Evolutionary conservation across 2,888 invertebrate genomes (phyloP).

Genomic region (Alviniconcha strummeri): DNA sequence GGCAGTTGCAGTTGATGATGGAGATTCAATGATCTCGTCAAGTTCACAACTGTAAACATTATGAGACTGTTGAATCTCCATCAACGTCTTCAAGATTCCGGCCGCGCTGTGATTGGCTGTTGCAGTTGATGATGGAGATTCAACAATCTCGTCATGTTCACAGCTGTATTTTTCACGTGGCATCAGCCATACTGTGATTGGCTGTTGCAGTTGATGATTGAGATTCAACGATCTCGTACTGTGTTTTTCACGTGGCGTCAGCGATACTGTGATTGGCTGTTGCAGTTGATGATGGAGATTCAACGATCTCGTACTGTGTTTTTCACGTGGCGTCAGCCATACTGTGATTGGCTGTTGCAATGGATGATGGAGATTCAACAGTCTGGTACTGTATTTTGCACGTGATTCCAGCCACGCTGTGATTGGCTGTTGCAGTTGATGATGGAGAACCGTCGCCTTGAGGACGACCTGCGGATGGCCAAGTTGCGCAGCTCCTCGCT

Average conservation of each 20-base stretch:
- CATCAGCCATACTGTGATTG: no score
- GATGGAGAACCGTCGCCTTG: slow-evolving; percentile 66
- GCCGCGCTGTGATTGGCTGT: no score
- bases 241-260: neutral
- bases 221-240: neutral
- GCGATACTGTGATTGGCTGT: no score
- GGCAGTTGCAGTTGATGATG: slow-evolving; percentile 58
- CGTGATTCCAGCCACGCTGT: no score
- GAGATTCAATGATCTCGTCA: slow-evolving; percentile 46
- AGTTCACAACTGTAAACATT: no score
- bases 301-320: neutral
- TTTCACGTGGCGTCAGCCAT: neutral
- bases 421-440: slow-evolving; percentile 54
- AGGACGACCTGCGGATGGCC: slow-evolving; percentile 47
- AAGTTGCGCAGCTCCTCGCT: slow-evolving; percentile 33
- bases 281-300: neutral
- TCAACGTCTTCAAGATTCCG: no score
- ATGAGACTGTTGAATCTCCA: no score
- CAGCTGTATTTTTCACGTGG: neutral
- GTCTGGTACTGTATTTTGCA: no score
- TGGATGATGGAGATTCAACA: no score
- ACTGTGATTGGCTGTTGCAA: no score
- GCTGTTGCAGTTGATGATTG: no score
- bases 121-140: neutral
- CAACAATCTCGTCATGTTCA: neutral